Evolutionary conservation across 2,797 vertebrate genomes (phyloP).

Genomic region (Propithecus deckenii): DNA sequence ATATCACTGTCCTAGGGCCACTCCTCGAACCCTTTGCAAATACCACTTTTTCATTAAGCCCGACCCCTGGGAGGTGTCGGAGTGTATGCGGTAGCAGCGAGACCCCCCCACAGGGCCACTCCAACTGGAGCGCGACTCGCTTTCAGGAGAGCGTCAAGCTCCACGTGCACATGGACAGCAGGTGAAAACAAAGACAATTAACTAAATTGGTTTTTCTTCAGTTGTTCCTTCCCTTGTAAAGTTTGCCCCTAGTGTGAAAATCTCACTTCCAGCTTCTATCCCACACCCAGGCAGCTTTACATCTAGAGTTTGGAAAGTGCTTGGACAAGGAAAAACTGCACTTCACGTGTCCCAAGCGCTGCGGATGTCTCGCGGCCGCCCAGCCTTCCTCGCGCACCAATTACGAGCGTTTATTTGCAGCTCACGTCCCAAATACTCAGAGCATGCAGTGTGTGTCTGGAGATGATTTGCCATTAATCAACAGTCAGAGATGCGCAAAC

Average conservation of each 20-base stretch:
- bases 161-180: neutral
- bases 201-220: conserved; percentile 26
- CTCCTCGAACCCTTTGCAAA: conserved; percentile 55
- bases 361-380: neutral
- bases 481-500: conserved; percentile 54
- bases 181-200: conserved; percentile 47
- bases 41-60: conserved; percentile 47
- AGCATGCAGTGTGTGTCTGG: neutral
- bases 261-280: conserved; percentile 41
- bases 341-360: neutral
- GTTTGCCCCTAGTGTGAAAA: conserved; percentile 43
- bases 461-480: conserved; percentile 59
- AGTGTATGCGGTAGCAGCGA: neutral
- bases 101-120: neutral
- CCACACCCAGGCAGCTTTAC: conserved; percentile 13
- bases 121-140: neutral
- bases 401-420: conserved; percentile 15
- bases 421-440: neutral
- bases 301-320: neutral
- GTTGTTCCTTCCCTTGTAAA: conserved; percentile 44
- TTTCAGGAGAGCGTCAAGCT: neutral
- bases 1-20: conserved; percentile 42
- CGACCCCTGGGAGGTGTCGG: neutral
- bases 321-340: neutral
- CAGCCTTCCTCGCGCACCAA: neutral